Base-by-base conservation (phyloP, 2,797 vertebrate species). In the Ptychobarbus kaznakovi region DNA sequence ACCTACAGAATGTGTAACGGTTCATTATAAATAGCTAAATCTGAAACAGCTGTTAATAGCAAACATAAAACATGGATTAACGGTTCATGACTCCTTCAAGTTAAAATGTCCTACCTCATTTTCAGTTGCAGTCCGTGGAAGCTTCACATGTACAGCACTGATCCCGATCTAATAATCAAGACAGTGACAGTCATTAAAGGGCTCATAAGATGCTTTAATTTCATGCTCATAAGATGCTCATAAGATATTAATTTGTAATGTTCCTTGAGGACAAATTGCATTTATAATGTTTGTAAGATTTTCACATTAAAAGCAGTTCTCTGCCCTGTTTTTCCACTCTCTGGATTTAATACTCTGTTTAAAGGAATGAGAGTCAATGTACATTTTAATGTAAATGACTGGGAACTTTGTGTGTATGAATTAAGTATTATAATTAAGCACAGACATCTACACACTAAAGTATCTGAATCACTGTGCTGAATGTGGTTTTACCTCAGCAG, bases 81-180 rank as follows among this genome's bases (percentile, higher is more conserved):
- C 8, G 11, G 3, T 28, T 56, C 38, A 76, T 61, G 13, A 63
- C n/a, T 46, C 42, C n/a, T 44, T 16, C 42, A 66, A 15, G n/a
- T 7, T 16, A 69, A 58, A 15, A 6, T 32, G 35, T 40, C 2
- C n/a, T 92, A 98, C 98, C 91, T 99, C 97, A 22, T 95, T 93
- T 91, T 99, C 98, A 75, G 97, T 97, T 68, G 96, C 94, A 4
- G 96, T 96, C 46, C 94, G 96, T 53, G 98, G 97, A 91, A 99
- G 95, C 90, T 96, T 97, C 90, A 96, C 87, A 87, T 98, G 98
- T 20, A 90, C 96, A 85, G 97, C 97, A 92, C 94, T 96, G 93
- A 99, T 98, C 87, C 98, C 98, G 91, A 99, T 97, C 98, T 99
- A 92, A 15, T 92, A 90, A 90, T 81, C 63, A 8, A 42, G 89